These are phyloP conservation scores for Eurytoma californica DNA, from an alignment of 2,888 invertebrate genomes.

Conservation along the genomic window DNA sequence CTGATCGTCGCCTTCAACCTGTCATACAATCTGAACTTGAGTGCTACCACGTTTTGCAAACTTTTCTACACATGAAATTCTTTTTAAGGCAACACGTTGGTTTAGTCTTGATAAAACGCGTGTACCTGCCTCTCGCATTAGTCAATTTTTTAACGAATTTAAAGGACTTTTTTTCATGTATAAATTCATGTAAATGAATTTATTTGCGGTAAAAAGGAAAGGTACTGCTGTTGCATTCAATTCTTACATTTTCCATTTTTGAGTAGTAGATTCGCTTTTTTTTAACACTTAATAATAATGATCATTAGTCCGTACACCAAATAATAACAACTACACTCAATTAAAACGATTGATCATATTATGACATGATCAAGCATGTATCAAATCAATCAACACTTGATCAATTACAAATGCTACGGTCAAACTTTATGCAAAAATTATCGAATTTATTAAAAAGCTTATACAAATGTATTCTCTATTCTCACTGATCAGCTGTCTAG, in stretches of 20 bases:
- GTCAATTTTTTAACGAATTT: conserved; percentile 21
- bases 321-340: not conserved
- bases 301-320: not conserved
- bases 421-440: conserved; percentile 40
- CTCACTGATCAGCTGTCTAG: conserved; percentile 39
- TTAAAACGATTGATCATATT: conserved; percentile 18
- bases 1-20: conserved; percentile 33
- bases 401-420: conserved; percentile 25
- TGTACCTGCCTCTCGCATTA: conserved; percentile 44
- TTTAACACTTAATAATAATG: conserved; percentile 1
- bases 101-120: conserved; percentile 57
- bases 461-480: conserved; percentile 47
- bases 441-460: conserved; percentile 37
- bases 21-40: conserved; percentile 62
- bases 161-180: not conserved
- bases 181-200: conserved; percentile 33
- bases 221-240: conserved; percentile 38
- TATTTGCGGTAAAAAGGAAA: conserved; percentile 28
- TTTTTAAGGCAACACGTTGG: conserved; percentile 65
- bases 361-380: conserved; percentile 30
- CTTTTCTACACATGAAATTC: conserved; percentile 54
- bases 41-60: conserved; percentile 58
- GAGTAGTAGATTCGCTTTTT: not conserved
- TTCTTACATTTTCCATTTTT: conserved; percentile 33
- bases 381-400: conserved; percentile 13